phyloP scores from a whole-genome alignment of 2,888 invertebrate genomes.

The Spialia ferax region DNA sequence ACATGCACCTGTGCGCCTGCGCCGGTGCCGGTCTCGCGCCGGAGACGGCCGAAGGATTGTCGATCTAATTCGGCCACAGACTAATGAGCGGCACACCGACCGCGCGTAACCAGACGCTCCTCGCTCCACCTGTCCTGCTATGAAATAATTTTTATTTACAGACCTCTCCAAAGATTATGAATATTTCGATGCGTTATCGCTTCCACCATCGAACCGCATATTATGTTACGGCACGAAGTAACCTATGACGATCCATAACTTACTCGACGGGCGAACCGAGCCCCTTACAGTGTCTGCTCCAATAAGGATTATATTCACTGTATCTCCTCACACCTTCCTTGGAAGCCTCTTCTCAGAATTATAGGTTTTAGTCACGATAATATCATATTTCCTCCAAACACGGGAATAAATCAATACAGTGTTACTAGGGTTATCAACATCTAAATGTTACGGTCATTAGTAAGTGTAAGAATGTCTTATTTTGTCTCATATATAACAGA shows the following conservation, averaged over 20 bases:
- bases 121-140: constrained; percentile 81
- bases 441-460: constrained; percentile 16
- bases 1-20: constrained; percentile 68
- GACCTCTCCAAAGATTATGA: constrained; percentile 78
- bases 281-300: constrained; percentile 47
- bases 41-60: constrained; percentile 49
- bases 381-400: constrained; percentile 39
- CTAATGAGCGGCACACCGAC: constrained; percentile 62
- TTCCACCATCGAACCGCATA: constrained; percentile 70
- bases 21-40: constrained; percentile 17
- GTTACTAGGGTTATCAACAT: constrained; percentile 33
- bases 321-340: constrained; percentile 39
- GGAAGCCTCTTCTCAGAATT: constrained; percentile 41
- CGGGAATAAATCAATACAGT: constrained; percentile 39
- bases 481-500: constrained; percentile 10
- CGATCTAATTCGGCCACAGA: constrained; percentile 77
- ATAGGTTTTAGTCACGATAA: constrained; percentile 39
- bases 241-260: constrained; percentile 72
- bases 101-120: constrained; percentile 75
- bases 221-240: constrained; percentile 71
- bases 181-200: constrained; percentile 76
- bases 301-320: constrained; percentile 44
- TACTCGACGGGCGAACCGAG: constrained; percentile 55
- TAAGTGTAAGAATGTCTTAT: constrained; percentile 16
- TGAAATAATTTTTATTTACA: constrained; percentile 82